A percentile compares a stretch with the other conserved stretches of the same genome.
phyloP scores from a whole-genome alignment of 1,140 invertebrate species.

The Meloidogyne hapla region DNA sequence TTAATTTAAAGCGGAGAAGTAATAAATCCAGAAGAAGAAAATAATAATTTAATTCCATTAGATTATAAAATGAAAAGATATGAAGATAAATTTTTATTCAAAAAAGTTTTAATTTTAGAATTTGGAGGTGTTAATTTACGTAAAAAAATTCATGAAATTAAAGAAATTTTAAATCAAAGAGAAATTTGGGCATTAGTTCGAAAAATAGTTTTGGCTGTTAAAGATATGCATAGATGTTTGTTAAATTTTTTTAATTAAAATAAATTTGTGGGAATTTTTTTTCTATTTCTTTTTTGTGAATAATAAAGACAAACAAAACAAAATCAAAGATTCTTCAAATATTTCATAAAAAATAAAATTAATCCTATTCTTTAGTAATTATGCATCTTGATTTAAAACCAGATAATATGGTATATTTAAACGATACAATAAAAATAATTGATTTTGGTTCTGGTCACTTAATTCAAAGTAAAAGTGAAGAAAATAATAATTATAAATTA shows the following conservation, averaged over 20 bases:
- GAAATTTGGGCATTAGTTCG: not conserved
- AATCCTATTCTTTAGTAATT: not conserved
- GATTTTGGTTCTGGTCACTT: not conserved
- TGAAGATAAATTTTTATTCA: not conserved
- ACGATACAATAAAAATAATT: not conserved
- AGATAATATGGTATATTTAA: not conserved
- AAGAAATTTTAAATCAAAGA: not conserved
- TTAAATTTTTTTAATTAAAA: not conserved
- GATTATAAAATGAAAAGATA: not conserved
- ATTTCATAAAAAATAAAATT: too few species aligned
- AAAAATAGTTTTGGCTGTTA: not conserved
- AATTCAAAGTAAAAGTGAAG: not conserved
- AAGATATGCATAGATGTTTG: constrained; percentile 5
- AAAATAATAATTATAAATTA: not conserved
- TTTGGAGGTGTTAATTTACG: not conserved
- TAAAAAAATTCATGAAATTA: not conserved
- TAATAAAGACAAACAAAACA: too few species aligned
- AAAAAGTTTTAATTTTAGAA: constrained; percentile 6
- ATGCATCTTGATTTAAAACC: constrained; percentile 1
- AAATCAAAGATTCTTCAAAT: too few species aligned
- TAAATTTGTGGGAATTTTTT: too few species aligned
- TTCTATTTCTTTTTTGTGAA: too few species aligned
- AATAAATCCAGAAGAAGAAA: not conserved
- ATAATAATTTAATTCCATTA: not conserved
- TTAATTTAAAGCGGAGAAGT: not conserved